Evolutionary conservation across 1,140 invertebrate species (phyloP).

Genomic region (Stegodyphus mimosarum): DNA sequence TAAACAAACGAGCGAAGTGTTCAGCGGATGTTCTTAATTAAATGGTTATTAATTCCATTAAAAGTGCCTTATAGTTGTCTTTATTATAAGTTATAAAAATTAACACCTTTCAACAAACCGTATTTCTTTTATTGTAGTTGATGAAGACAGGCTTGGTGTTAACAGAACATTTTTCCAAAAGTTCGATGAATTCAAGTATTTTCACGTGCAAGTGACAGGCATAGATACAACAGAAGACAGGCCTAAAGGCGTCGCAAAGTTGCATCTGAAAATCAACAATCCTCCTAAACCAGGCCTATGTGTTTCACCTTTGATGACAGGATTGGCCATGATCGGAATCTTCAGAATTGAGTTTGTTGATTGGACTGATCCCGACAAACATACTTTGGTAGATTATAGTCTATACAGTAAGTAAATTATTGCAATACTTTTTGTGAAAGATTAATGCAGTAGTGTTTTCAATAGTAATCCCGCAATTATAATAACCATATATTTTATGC

Average conservation of each 20-base stretch:
- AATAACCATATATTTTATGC: too few relatives aligned
- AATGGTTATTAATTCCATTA: too few relatives aligned
- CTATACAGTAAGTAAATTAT: conserved; percentile 38
- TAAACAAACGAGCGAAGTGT: too few relatives aligned
- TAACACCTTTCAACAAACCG: too few relatives aligned
- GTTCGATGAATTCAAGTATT: not conserved
- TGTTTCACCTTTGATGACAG: not conserved
- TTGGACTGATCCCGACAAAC: conserved; percentile 14
- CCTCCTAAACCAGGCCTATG: conserved; percentile 16
- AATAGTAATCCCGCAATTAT: too few relatives aligned
- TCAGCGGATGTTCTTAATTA: too few relatives aligned
- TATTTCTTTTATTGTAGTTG: conserved; percentile 4
- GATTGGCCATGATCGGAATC: conserved; percentile 10
- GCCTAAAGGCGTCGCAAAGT: conserved; percentile 33
- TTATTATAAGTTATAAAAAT: too few relatives aligned
- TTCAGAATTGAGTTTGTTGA: conserved; percentile 10
- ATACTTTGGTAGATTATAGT: conserved; percentile 16
- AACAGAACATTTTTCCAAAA: conserved; percentile 13
- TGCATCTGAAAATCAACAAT: conserved; percentile 32
- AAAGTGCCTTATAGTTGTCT: too few relatives aligned
- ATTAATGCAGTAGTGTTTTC: too few relatives aligned
- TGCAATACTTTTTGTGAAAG: not conserved
- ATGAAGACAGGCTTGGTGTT: conserved; percentile 30
- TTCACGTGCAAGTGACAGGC: conserved; percentile 27
- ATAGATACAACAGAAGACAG: not conserved